Base-by-base conservation (phyloP, 2,888 invertebrate genomes). In the Dioctria rufipes region DNA sequence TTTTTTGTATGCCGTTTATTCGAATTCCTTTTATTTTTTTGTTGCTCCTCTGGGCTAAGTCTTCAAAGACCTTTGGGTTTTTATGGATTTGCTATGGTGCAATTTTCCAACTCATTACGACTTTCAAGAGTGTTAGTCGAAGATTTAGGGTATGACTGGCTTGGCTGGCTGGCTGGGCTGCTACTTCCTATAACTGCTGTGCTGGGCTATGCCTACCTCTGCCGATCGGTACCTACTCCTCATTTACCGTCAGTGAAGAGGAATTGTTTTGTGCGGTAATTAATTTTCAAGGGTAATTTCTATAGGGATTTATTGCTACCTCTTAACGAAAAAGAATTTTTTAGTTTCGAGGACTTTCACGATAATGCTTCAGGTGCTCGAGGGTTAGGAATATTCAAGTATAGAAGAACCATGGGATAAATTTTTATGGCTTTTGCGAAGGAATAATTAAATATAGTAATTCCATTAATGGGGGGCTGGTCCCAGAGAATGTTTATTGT, bases 21-120 rank as follows among this genome's bases (percentile, higher is more conserved):
- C 60, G 42, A 75, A 60, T 9, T 75, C 60, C 60, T 40, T 63
- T 63, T n/a, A n/a, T n/a, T n/a, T 60, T 58, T 75, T 75, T 69
- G 46, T 43, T 69, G 37, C 46, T 8, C 73, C n/a, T 11, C 60
- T 63, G 8, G 60, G 25, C 43, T 25, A 25, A 25, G 11, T 25
- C 43, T 60, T 43, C 73, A 5, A 42, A 4, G 43, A n/a, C 25
- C 13, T 60, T 40, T 43, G 60, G 13, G 13, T 75, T 60, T 60
- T 60, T 42, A 75, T 42, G 73, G 73, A 42, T 60, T 25, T 11
- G 63, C 49, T n/a, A 63, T 61, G 77, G 77, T 63, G 63, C 77
- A 77, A 77, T 77, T 77, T 77, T 77, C 77, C 77, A 77, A 77
- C 77, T 77, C 77, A 77, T 77, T 77, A 77, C 77, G 63, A 63